Base-by-base conservation (phyloP, 2,888 invertebrate genomes). In the Xestia xanthographa region DNA sequence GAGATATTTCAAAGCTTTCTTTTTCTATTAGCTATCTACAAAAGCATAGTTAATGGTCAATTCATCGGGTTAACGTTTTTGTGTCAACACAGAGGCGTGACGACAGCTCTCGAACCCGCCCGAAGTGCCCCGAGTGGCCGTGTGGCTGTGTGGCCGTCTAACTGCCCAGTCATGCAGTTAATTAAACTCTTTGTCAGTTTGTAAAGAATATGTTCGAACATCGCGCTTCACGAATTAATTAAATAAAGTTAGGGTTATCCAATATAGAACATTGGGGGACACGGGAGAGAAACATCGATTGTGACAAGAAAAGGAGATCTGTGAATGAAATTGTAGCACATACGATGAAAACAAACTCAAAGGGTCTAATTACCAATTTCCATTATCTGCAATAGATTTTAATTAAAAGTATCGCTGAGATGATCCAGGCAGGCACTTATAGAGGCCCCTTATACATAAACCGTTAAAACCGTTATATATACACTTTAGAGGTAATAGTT, bases 61-160 rank as follows among this genome's bases (percentile, higher is more conserved):
- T 80, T 80, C 63, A 79, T 67, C 63, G 80, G 56, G 67, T 80
- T 75, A 80, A 68, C 81, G 56, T 65, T 80, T 79, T 79, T 67
- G 67, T 67, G 67, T 68, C 34, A 74, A 67, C 22, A 79, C 66
- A 56, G 26, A 74, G 73, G 56, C 80, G 62, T 80, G 78, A 80
- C 66, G 53, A 41, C 53, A 17, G 38, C 65, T 22, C 53, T 62
- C 66, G 45, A 29, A 0, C 11, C 29, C 34, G 17, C 11, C 43
- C 34, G 17, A 58, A 58, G 56, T 26, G 26, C 14, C 26, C 56
- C 58, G 29, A 29, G 58, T 29, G 58, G 58, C 29, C 6, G 26
- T 14, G 58, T 20, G 58, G 29, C 29, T 29, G 53, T 14, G 12
- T 26, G 56, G 12, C 12, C 43, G 62, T 2, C 17, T 14, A 67